These are phyloP conservation scores for Callaeas wilsoni DNA, from an alignment of 2,113 vertebrate genomes.

Conservation along the genomic window DNA sequence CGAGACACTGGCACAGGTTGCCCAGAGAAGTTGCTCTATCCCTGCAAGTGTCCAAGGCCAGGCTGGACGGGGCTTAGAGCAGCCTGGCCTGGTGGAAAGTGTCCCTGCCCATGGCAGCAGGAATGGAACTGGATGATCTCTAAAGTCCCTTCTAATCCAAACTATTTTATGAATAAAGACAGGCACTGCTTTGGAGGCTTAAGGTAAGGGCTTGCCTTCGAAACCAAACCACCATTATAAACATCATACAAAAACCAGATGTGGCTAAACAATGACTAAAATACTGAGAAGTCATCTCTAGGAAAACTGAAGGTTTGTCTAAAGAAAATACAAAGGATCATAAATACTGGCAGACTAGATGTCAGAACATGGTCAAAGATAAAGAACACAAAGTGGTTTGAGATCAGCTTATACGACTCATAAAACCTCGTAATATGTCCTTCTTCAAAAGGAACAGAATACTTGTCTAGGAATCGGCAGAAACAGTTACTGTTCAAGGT, in stretches of 20 bases:
- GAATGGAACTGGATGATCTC: neutral
- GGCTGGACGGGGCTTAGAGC: neutral
- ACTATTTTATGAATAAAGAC: neutral
- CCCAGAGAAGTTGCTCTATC: neutral
- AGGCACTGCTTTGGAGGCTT: neutral
- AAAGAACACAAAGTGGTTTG: neutral
- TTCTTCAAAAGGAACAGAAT: neutral
- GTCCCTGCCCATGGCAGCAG: neutral
- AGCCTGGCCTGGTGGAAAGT: neutral
- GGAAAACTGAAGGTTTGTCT: neutral
- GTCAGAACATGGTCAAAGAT: neutral
- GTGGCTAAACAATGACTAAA: neutral
- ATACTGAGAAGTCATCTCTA: neutral
- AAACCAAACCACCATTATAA: neutral
- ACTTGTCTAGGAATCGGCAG: neutral
- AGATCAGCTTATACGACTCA: neutral
- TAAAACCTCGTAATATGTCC: neutral
- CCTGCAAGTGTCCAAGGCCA: neutral
- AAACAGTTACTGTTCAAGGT: neutral
- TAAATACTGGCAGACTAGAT: neutral
- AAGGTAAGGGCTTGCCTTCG: neutral
- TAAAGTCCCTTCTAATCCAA: neutral
- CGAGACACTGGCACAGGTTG: rapidly evolving
- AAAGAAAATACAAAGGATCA: neutral
- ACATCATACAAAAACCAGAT: neutral